A percentile compares a stretch with the other conserved stretches of the same genome.
These are phyloP conservation scores for Eugnorisma glareosa DNA, from an alignment of 2,888 invertebrate species.

Conservation along the genomic window DNA sequence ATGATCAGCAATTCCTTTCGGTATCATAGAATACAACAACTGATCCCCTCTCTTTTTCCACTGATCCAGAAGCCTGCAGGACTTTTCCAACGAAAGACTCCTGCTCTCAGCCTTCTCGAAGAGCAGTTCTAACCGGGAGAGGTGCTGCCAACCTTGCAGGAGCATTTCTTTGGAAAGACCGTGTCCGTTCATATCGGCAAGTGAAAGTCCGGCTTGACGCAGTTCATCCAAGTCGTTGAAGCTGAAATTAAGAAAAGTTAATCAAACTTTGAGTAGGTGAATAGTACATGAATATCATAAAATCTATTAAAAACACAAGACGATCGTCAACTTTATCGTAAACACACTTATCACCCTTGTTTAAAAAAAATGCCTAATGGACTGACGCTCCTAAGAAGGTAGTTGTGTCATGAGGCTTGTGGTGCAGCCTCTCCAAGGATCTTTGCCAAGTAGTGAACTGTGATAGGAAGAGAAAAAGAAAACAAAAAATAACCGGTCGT, in stretches of 20 bases:
- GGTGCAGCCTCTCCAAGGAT: neutral
- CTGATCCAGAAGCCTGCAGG: constrained; percentile 94
- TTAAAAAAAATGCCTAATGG: neutral
- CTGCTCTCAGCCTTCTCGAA: constrained; percentile 95
- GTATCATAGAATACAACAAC: constrained; percentile 97
- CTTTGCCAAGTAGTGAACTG: neutral
- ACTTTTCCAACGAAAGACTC: constrained; percentile 94
- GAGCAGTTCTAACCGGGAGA: constrained; percentile 94
- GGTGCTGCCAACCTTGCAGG: constrained; percentile 96
- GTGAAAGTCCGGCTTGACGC: constrained; percentile 93
- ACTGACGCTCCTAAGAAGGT: neutral
- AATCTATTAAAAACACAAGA: neutral
- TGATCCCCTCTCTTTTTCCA: constrained; percentile 97
- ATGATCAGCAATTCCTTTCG: constrained; percentile 95
- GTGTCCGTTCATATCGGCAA: constrained; percentile 96
- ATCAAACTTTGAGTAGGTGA: neutral
- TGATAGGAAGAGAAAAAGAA: neutral
- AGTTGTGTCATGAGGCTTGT: neutral
- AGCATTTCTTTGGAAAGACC: constrained; percentile 96
- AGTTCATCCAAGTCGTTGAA: constrained; percentile 96
- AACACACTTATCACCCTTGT: neutral
- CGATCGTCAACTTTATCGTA: neutral
- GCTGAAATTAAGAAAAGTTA: constrained; percentile 82
- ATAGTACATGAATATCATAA: neutral
- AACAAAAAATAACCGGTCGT: neutral